Base-by-base conservation (phyloP, 1,140 invertebrate species). In the Caerostris darwini region DNA sequence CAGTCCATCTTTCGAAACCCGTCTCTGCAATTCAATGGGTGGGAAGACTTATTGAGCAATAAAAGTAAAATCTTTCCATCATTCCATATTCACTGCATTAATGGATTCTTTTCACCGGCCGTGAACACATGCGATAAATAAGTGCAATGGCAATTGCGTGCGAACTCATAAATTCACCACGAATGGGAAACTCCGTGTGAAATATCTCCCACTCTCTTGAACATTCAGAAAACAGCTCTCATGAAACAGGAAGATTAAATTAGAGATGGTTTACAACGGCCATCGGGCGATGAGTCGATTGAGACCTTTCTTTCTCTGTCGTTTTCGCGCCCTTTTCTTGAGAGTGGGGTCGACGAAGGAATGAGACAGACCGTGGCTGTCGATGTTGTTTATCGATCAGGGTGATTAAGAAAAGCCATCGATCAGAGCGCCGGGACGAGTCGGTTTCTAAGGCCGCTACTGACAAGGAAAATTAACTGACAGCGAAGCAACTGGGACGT, bases 381-480 rank as follows among this genome's bases (percentile, higher is more conserved):
- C 87, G 87, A 71, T 71, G 87, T 89, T 89, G 71, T 89, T 89
- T 89, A 89, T 89, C 71, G 87, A 89, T 89, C 87, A 89, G 57
- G 87, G 87, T 89, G 87, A 89, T 89, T 89, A 89, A 89, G 87
- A 89, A 89, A 89, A 19, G 34, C 61, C 64, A 69, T 69, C 64
- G 64, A 69, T 69, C 64, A 69, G 64, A 12, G 19, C 5, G 12
- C 6, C 14, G 58, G n/a, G 85, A 87, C 85, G 85, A 87, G 57
- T 64, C 59, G 34, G 58, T 61, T 61, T 59, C 34, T 61, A 5
- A 50, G 53, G 17, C n/a, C 34, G 89, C 81, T 56, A 61, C 54
- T 81, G 89, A 90, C 89, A 90, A 59, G 69, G 67, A 81, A 81
- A 90, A 90, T 90, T 90, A 90, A 90, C 89, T 90, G 89, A 90